Base-by-base conservation (phyloP, 2,113 vertebrate species). In the Orthochromis malagaraziensis region DNA sequence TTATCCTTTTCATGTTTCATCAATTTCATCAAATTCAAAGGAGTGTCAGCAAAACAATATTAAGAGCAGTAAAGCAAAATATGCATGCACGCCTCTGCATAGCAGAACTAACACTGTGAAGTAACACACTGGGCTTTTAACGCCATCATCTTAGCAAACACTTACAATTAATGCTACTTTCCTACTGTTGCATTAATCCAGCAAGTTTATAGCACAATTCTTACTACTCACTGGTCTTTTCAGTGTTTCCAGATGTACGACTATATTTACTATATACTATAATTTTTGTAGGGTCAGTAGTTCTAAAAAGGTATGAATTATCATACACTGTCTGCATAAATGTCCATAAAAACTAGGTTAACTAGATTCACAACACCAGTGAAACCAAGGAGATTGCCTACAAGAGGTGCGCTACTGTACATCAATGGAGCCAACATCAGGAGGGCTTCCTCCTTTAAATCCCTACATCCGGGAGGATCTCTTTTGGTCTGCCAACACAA, bases 1-100 rank as follows among this genome's bases (percentile, higher is more conserved):
- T 63, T 65, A 35, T 65, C 60, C 17, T 65, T 65, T 35, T 65
- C 31, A 35, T 35, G 31, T 65, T 63, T 63, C 29, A 60, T 60
- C 29, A 31, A 10, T 33, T 33, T 63, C 16, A n/a, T 35, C 17
- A 65, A 65, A 12, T 65, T 65, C 17, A 63, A 63, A 35, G 6
- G 58, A 35, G 2, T 14, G 35, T 40, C 63, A 68, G 19, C 35
- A 26, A 73, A 3, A 16, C 3, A 68, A 73, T 42, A 26, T 73
- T 13, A 24, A 17, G 21, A 73, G 38, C 65, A 45, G 38, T 6
- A 73, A 24, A 42, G 4, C 5, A 19, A 60, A 33, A 60, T 60
- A 4, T 11, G 58, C 29, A 33, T 60, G 13, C 65, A 73, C 0
- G 9, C 26, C 12, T 24, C 12, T 24, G 65, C n/a, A 42, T 9